Conservation (phyloP, 1,140 invertebrate species). For the Neodiprion lecontei region DNA sequence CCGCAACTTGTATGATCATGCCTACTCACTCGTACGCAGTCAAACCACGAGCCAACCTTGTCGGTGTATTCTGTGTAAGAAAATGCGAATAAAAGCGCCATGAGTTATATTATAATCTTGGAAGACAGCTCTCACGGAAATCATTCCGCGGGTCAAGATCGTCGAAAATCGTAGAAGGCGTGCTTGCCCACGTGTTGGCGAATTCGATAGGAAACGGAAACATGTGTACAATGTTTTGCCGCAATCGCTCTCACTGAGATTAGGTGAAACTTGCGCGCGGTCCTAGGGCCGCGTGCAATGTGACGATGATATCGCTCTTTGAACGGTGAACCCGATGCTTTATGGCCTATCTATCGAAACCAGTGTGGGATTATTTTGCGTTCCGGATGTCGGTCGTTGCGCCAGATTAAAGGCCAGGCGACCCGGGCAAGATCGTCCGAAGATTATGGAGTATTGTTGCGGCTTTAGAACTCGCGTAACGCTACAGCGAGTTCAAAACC, state of each 20-base stretch:
- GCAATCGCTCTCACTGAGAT: too few species aligned
- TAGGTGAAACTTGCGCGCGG: too few species aligned
- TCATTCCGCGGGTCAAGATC: not conserved
- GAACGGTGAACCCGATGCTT: not conserved
- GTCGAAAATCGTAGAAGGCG: constrained; percentile 26
- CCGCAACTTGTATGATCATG: not conserved
- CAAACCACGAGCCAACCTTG: not conserved
- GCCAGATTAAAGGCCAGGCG: not conserved
- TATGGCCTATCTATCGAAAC: not conserved
- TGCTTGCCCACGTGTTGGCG: too few species aligned
- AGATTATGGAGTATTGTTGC: not conserved
- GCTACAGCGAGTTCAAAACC: too few species aligned
- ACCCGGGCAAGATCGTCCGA: not conserved
- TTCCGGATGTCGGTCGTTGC: not conserved
- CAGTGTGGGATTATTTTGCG: not conserved
- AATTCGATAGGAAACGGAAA: too few species aligned
- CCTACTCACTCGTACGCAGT: too few species aligned
- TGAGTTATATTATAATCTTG: not conserved
- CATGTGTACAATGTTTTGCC: too few species aligned
- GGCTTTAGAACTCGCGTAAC: too few species aligned
- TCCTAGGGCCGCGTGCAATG: too few species aligned
- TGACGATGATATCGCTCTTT: not conserved
- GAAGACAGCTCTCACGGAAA: not conserved
- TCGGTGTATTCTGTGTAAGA: not conserved
- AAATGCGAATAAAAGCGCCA: not conserved